Evolutionary conservation across 2,888 invertebrate species (phyloP), one percentile per base, ranked within the genome.

Genomic region (Oxycera nigricornis): DNA sequence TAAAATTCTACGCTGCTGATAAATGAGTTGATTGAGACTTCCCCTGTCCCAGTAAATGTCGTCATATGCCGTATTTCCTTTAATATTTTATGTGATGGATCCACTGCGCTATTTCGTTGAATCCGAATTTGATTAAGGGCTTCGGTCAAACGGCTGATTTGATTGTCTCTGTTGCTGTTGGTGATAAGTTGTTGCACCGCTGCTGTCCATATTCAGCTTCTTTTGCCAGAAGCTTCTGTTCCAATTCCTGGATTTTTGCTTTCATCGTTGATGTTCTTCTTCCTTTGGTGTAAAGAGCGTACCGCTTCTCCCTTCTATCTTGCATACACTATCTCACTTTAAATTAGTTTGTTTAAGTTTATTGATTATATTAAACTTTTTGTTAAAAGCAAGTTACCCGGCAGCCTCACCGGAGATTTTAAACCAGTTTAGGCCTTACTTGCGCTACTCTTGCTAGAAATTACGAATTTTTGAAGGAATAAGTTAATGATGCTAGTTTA

Each of bases 21-120:
- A n/a, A 59, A 59, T 14, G 59, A 59, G 22, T 59, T 59, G 30
- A 59, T 59, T 26, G 28, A 59, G 6, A 59, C 59, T n/a, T 28
- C 24, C 4, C 59, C 59, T 14, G 59, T 28, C 9, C 59, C 30
- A 14, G 1, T 59, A 59, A 59, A 28, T 14, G 30, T 59, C 17
- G 59, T 6, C 59, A 59, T 28, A 17, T 59, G 59, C 14, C 59
- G 28, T 30, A 59, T 59, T 59, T 59, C 59, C n/a, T 59, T 59
- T n/a, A 59, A 11, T 2, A 59, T 59, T 22, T 55, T 55, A 20
- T 55, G 55, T 4, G 22, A 1, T 14, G 28, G 59, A n/a, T 59
- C 59, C 2, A 30, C 11, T 24, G 30, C 30, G 30, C n/a, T 26
- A 30, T 14, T 59, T 1, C 7, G 30, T 26, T 28, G n/a, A 20